Percentiles rank a stretch among this genome's conserved stretches.
phyloP scores from a whole-genome alignment of 2,113 vertebrate species.

The Scortum barcoo region DNA sequence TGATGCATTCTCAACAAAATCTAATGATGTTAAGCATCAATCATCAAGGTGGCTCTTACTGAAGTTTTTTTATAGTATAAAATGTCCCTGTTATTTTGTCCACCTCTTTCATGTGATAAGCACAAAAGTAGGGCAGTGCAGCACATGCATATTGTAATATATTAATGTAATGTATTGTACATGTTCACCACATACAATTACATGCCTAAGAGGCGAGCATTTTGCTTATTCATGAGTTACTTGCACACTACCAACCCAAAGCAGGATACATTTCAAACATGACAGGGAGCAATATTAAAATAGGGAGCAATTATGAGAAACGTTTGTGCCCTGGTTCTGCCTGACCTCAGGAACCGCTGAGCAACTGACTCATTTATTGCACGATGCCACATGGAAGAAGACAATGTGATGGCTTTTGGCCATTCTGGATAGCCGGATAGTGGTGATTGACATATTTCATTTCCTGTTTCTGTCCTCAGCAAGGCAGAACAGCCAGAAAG shows the following conservation, averaged over 20 bases:
- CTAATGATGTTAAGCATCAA: background rate
- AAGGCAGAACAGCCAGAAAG: constrained; percentile 38
- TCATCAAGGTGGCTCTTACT: background rate
- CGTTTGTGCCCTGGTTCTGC: background rate
- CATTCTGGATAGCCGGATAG: background rate
- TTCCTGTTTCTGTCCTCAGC: constrained; percentile 47
- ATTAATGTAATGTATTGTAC: constrained; percentile 17
- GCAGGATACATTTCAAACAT: constrained; percentile 17
- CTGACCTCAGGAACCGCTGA: constrained; percentile 9
- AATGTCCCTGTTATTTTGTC: background rate
- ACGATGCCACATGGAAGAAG: constrained; percentile 15
- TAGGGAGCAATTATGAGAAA: background rate
- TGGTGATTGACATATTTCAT: constrained; percentile 52
- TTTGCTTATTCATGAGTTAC: constrained; percentile 24
- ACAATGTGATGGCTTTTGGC: constrained; percentile 26
- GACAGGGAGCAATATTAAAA: background rate
- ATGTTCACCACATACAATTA: constrained; percentile 7
- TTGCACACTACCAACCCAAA: constrained; percentile 14
- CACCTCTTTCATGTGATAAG: background rate
- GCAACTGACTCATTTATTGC: constrained; percentile 3
- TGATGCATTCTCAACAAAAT: background rate
- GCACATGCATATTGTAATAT: constrained; percentile 24
- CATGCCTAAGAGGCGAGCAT: constrained; percentile 7
- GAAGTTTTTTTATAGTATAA: background rate
- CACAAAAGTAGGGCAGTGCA: constrained; percentile 30